Base-by-base conservation (phyloP, 2,797 vertebrate genomes). In the Sandelia bainsii region DNA sequence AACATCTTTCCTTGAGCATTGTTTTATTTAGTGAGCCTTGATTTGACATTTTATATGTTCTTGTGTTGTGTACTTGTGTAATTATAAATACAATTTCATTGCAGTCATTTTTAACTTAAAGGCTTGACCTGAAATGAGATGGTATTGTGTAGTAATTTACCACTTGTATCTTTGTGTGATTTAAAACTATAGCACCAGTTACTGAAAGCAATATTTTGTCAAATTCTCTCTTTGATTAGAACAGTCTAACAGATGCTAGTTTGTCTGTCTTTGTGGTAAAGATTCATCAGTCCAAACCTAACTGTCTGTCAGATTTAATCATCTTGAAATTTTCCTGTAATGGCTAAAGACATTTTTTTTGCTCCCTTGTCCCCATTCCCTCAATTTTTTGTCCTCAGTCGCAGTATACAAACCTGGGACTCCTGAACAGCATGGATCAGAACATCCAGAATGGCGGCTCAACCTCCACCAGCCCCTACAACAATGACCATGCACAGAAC, bases 351-450 rank as follows among this genome's bases (percentile, higher is more conserved):
- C 58, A 0, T 79, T 70, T 11, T 19, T 73, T 9, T n/a, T 52
- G 7, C 40, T 17, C 23, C 17, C 20, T 6, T 16, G n/a, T 6
- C 44, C 48, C 34, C 46, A 4, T 7, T 27, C 40, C 56, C 19
- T 69, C 50, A 27, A 22, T 72, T 32, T 32, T 52, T 50, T 62
- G 44, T 82, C 62, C 83, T 14, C 83, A 93, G 92, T 92, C 92
- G 0, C 98, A 99, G 96, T 99, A 99, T 66, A 99, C 98, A 0
- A 99, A 98, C 89, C 94, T 99, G 96, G 98, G 97, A 90, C 96
- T 99, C 89, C 95, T 99, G 84, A 99, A 98, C 91, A 97, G 97
- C 92, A 99, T 99, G 96, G 98, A 99, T 93, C 97, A 98, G 93
- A 97, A 94, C 95, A 98, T 98, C 40, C 97, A 98, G 92, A 99